These are phyloP conservation scores for Elephas maximus DNA, from an alignment of 2,113 vertebrate genomes.

Conservation along the genomic window DNA sequence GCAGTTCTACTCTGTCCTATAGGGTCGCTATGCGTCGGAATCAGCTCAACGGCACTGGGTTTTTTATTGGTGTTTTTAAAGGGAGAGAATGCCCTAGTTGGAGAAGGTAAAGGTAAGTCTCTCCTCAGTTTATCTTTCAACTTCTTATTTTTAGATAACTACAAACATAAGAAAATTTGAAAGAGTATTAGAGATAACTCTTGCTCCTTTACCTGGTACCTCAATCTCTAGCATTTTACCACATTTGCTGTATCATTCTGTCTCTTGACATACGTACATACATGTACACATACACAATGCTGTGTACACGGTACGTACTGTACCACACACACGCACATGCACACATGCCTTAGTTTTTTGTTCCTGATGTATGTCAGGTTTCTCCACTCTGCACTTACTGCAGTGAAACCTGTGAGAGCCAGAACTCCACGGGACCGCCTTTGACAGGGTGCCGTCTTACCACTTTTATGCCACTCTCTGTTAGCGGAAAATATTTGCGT, in stretches of 20 bases:
- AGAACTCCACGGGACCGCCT: too few species aligned
- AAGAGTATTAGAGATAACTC: background rate
- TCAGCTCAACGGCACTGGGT: too few species aligned
- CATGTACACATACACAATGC: background rate
- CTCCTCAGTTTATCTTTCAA: background rate
- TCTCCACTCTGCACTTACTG: background rate
- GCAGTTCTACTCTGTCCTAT: too few species aligned
- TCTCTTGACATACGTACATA: background rate
- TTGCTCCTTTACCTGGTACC: background rate
- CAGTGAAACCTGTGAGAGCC: too few species aligned
- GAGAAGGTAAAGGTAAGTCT: background rate
- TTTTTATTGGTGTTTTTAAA: background rate
- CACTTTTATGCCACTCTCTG: too few species aligned
- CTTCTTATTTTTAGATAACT: slow-evolving; percentile 48
- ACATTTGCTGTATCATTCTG: background rate
- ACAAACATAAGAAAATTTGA: background rate
- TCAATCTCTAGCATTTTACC: slow-evolving; percentile 7
- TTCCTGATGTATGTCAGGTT: background rate
- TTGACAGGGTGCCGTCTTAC: too few species aligned
- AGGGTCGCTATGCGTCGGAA: too few species aligned
- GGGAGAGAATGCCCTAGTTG: background rate
- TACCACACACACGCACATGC: background rate
- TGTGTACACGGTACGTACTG: background rate
- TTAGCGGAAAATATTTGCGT: too few species aligned
- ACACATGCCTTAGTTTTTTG: background rate